Conservation (phyloP, 2,797 vertebrate species). For the Enteromius afrohamiltoni region DNA sequence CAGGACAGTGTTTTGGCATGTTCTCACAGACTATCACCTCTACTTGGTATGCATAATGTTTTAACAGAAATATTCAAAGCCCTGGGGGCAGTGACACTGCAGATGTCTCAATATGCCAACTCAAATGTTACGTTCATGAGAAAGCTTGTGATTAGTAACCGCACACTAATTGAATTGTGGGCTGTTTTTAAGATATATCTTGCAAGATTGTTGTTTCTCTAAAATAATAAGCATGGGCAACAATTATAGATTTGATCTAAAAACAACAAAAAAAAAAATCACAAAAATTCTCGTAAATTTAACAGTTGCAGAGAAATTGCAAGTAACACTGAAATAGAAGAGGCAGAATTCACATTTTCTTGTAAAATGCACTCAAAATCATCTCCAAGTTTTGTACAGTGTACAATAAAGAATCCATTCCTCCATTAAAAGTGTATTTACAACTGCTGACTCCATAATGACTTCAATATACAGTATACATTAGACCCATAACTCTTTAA, state of each 20-base stretch:
- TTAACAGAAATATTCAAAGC: neutral
- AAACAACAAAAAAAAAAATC: neutral
- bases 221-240: neutral
- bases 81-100: neutral
- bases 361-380: neutral
- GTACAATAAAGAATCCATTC: neutral
- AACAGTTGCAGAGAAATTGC: neutral
- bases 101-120: neutral
- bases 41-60: neutral
- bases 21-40: too few relatives aligned
- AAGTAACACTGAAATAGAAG: neutral
- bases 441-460: neutral
- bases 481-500: neutral
- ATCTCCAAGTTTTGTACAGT: neutral
- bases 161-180: neutral
- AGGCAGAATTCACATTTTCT: neutral
- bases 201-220: neutral
- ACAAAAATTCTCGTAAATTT: neutral
- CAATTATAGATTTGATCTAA: neutral
- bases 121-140: neutral
- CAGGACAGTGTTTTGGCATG: neutral
- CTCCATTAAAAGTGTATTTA: neutral
- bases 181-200: neutral
- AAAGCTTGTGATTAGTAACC: neutral
- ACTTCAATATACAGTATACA: neutral